phyloP scores from a whole-genome alignment of 1,140 invertebrate genomes.

The Listronotus oregonensis region DNA sequence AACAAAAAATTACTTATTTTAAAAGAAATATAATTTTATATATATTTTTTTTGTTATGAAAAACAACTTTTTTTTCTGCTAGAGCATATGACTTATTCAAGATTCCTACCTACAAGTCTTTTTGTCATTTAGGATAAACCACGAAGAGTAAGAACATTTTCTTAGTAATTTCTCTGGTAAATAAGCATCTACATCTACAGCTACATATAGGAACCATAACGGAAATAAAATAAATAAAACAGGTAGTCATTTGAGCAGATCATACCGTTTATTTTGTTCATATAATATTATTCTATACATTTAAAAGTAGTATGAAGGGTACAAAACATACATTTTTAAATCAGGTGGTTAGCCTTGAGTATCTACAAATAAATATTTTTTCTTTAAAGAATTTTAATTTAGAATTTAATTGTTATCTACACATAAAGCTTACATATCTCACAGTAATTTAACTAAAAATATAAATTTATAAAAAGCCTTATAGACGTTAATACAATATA shows the following conservation, averaged over 20 bases:
- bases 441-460: conserved; percentile 13
- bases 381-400: background rate
- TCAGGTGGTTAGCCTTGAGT: background rate
- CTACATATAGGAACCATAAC: too few relatives aligned
- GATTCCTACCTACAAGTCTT: too few relatives aligned
- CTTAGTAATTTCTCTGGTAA: too few relatives aligned
- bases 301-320: conserved; percentile 33
- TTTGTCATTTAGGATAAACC: too few relatives aligned
- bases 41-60: too few relatives aligned
- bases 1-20: too few relatives aligned
- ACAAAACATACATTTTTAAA: conserved; percentile 22
- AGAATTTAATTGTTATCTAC: conserved; percentile 4
- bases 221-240: background rate
- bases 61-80: too few relatives aligned
- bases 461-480: conserved; percentile 19
- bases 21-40: too few relatives aligned
- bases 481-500: conserved; percentile 19
- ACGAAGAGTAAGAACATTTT: too few relatives aligned
- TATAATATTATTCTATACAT: conserved; percentile 25
- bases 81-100: too few relatives aligned
- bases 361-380: background rate
- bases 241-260: conserved; percentile 12
- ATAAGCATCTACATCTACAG: too few relatives aligned
- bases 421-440: conserved; percentile 8
- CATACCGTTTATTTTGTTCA: conserved; percentile 27